A percentile compares a stretch with the other conserved stretches of the same genome.
Conservation (phyloP, 2,888 invertebrate species). For the Trachelus stipa region DNA sequence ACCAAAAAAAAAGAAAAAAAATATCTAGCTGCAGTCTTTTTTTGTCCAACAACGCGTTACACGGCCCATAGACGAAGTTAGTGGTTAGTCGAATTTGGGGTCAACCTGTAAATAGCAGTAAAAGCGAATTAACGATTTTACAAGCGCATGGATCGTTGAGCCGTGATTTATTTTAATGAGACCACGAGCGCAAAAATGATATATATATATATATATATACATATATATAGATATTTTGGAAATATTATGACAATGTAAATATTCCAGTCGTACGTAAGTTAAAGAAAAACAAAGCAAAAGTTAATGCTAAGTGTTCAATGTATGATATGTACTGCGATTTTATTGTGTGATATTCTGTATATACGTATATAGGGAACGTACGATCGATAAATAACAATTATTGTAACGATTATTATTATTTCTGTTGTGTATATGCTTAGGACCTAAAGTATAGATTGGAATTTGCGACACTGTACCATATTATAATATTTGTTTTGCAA, state of each 20-base stretch:
- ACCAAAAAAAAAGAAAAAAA: conserved; percentile 12
- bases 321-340: conserved; percentile 53
- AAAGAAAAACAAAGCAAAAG: conserved; percentile 3
- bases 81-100: too few relatives aligned
- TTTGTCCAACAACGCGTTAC: conserved; percentile 21
- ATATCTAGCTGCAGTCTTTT: conserved; percentile 10
- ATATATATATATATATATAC: conserved; percentile 6
- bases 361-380: conserved; percentile 34
- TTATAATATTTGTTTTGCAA: conserved; percentile 58
- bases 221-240: conserved; percentile 16
- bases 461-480: conserved; percentile 46
- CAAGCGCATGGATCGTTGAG: too few relatives aligned
- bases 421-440: conserved; percentile 47
- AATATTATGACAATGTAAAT: conserved; percentile 11
- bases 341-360: conserved; percentile 63
- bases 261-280: too few relatives aligned
- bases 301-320: conserved; percentile 40
- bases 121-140: not conserved
- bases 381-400: conserved; percentile 14
- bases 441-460: conserved; percentile 1
- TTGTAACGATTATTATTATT: conserved; percentile 11
- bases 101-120: not conserved
- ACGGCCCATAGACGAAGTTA: too few relatives aligned
- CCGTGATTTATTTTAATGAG: too few relatives aligned
- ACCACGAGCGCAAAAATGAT: too few relatives aligned